Conservation (phyloP, 2,797 vertebrate genomes). For the Bovichtus variegatus region DNA sequence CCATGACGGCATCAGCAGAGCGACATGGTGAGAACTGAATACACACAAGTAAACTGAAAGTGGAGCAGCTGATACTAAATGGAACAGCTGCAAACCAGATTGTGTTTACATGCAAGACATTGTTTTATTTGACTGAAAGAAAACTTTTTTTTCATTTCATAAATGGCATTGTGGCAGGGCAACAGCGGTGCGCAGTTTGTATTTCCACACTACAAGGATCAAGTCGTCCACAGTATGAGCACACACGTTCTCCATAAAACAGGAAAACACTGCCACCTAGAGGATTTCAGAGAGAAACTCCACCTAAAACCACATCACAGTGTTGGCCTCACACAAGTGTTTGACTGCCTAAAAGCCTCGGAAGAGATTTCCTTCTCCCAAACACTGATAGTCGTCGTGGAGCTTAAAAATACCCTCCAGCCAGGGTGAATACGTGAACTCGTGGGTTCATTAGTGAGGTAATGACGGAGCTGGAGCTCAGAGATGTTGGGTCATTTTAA, state of each 20-base stretch:
- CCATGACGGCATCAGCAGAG: not conserved
- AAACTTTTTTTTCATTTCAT: not conserved
- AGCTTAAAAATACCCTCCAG: slow-evolving; percentile 15
- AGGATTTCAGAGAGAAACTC: not conserved
- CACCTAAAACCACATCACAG: not conserved
- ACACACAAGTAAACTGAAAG: not conserved
- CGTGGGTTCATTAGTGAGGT: no score
- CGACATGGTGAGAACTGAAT: not conserved
- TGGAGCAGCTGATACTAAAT: not conserved
- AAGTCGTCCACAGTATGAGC: not conserved
- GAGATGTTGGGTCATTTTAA: not conserved
- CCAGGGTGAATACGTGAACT: not conserved
- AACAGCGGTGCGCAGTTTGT: not conserved
- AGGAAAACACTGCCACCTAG: slow-evolving; percentile 45
- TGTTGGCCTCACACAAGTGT: not conserved
- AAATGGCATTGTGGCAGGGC: not conserved
- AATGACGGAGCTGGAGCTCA: no score
- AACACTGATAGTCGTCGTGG: not conserved
- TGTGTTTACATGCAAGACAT: no score
- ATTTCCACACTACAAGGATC: not conserved
- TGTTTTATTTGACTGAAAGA: not conserved
- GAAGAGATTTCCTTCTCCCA: not conserved
- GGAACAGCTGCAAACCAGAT: not conserved
- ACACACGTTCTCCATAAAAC: not conserved
- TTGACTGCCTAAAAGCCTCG: not conserved